phyloP scores from a whole-genome alignment of 30 jellyfish, hydroid and myxozoan genomes.

The Aurelia aurita complex sp. Pacific region DNA sequence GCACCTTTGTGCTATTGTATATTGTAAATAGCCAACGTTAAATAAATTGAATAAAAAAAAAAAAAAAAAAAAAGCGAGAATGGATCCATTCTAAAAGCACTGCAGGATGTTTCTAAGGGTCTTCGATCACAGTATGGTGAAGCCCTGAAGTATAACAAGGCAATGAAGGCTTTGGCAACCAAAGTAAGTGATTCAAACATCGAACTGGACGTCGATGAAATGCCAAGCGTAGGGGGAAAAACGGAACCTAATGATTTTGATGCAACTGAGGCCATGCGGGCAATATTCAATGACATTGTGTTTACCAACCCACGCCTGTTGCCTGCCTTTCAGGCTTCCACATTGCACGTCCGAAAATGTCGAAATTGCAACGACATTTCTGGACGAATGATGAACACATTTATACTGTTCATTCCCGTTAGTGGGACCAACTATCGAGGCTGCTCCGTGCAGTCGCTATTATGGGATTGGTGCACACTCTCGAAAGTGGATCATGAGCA shows the following conservation, averaged over 20 bases:
- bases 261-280: not conserved
- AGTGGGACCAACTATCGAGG: not conserved
- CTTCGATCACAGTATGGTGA: not conserved
- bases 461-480: conserved; percentile 3
- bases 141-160: not conserved
- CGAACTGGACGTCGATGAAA: not conserved
- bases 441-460: not conserved
- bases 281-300: not conserved
- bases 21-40: too few relatives aligned
- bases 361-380: not conserved
- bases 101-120: not conserved
- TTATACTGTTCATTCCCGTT: not conserved
- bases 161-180: not conserved
- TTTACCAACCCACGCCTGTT: not conserved
- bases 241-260: not conserved
- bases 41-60: too few relatives aligned
- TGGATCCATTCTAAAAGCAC: not conserved
- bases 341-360: not conserved
- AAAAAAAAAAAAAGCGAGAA: too few relatives aligned
- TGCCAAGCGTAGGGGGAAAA: too few relatives aligned
- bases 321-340: not conserved
- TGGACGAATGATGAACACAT: not conserved
- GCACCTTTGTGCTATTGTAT: too few relatives aligned
- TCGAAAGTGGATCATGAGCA: not conserved
- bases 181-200: not conserved